Conservation (phyloP, 2,888 invertebrate species). For the Noctua janthina region DNA sequence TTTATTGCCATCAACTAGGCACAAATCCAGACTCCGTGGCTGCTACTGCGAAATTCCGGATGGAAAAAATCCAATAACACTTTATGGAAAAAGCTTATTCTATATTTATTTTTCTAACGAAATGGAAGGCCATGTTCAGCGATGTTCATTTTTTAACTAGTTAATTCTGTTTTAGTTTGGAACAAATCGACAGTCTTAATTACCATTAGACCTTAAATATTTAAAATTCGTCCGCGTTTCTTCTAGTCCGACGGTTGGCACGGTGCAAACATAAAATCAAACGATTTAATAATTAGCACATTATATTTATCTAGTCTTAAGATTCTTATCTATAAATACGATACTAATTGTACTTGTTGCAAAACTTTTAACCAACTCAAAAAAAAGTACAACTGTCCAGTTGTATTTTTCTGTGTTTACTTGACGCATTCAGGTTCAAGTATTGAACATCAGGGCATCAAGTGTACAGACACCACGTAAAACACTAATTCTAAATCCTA, state of each 20-base stretch:
- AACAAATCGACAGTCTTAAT: too few species aligned
- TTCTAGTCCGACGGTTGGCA: not conserved
- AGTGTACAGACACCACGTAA: not conserved
- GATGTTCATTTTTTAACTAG: not conserved
- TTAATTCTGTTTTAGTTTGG: not conserved
- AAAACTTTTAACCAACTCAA: not conserved
- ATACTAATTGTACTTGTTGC: not conserved
- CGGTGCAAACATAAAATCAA: not conserved
- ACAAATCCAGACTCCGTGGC: too few species aligned
- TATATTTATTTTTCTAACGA: not conserved
- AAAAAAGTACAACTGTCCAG: not conserved
- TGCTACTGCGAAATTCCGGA: too few species aligned
- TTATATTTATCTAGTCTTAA: too few species aligned
- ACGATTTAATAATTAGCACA: not conserved
- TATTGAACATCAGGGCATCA: not conserved
- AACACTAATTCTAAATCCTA: not conserved
- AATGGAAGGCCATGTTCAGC: not conserved
- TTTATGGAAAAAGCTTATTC: too few species aligned
- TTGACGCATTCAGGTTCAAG: not conserved
- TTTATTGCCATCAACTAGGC: too few species aligned
- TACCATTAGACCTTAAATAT: too few species aligned
- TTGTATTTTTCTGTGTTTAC: not conserved
- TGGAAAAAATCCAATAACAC: too few species aligned
- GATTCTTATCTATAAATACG: too few species aligned
- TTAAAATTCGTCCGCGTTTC: not conserved